These are phyloP conservation scores for Vannuccia rotundouncinata DNA, from an alignment of 2,888 invertebrate species.

Conservation along the genomic window DNA sequence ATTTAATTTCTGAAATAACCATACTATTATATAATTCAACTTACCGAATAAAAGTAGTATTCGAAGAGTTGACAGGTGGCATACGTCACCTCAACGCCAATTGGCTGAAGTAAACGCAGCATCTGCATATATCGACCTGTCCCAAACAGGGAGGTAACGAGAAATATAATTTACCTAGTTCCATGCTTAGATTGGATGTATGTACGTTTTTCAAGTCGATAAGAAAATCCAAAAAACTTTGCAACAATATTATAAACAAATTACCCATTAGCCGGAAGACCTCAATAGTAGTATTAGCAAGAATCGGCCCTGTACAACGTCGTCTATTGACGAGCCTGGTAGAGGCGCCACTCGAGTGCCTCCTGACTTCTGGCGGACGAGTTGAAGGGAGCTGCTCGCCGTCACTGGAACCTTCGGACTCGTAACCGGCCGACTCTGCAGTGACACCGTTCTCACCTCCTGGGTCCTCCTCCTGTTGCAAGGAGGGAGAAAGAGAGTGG, in stretches of 20 bases:
- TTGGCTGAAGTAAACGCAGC: constrained; percentile 77
- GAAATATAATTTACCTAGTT: not conserved
- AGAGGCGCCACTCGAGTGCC: not conserved
- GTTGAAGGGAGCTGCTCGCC: too few species aligned
- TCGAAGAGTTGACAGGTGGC: constrained; percentile 86
- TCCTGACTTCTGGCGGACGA: too few species aligned
- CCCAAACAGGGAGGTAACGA: constrained; percentile 55
- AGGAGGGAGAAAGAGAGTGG: too few species aligned
- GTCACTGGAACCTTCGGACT: too few species aligned
- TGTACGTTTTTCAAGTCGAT: too few species aligned
- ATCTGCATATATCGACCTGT: constrained; percentile 78
- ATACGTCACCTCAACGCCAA: constrained; percentile 80
- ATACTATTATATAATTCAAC: too few species aligned
- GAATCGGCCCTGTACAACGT: constrained; percentile 58
- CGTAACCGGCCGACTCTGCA: not conserved
- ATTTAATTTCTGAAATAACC: too few species aligned
- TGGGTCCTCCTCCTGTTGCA: too few species aligned
- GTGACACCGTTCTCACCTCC: not conserved
- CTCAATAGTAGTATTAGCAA: constrained; percentile 84
- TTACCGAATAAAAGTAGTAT: constrained; percentile 76
- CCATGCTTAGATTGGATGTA: too few species aligned
- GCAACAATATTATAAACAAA: constrained; percentile 37
- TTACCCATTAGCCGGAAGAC: constrained; percentile 68
- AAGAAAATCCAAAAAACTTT: too few species aligned
- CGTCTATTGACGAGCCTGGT: not conserved